Percentiles rank a stretch among this genome's conserved stretches.
Evolutionary conservation across 2,888 invertebrate genomes (phyloP).

Genomic region (Drosophila cognata): DNA sequence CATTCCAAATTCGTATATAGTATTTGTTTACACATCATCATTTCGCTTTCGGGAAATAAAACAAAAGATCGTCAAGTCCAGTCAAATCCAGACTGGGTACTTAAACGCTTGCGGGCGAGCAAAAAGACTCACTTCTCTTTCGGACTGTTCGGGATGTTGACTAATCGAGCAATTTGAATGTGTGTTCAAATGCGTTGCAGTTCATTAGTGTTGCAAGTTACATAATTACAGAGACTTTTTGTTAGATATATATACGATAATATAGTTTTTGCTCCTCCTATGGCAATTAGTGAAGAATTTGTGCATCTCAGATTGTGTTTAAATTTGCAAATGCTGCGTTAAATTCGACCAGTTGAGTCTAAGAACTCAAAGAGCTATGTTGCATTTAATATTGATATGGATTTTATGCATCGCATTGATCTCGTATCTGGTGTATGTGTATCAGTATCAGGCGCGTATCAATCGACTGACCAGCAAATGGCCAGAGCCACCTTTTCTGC

Average conservation of each 20-base stretch:
- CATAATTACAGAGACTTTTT: background rate
- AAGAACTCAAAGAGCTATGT: constrained; percentile 46
- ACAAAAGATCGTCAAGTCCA: constrained; percentile 25
- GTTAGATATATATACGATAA: background rate
- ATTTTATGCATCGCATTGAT: constrained; percentile 26
- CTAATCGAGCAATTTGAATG: constrained; percentile 29
- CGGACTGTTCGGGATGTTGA: constrained; percentile 30
- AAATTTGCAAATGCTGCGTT: constrained; percentile 45
- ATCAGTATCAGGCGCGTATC: constrained; percentile 45
- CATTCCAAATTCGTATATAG: background rate
- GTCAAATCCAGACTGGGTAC: constrained; percentile 39
- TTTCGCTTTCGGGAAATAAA: constrained; percentile 23
- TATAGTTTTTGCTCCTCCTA: constrained; percentile 24
- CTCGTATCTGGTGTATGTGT: constrained; percentile 33
- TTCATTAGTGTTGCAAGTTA: constrained; percentile 33
- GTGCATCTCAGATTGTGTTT: constrained; percentile 29
- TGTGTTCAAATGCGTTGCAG: background rate
- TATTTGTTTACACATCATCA: constrained; percentile 49
- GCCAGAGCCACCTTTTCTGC: constrained; percentile 57
- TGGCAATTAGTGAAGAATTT: constrained; percentile 8
- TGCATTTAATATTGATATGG: constrained; percentile 38
- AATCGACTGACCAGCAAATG: constrained; percentile 62
- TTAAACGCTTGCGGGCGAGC: constrained; percentile 30
- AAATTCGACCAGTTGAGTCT: constrained; percentile 39
- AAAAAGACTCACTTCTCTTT: constrained; percentile 66